These are phyloP conservation scores for Dyspetes luteomarginatus DNA, from an alignment of 2,888 invertebrate species.

Conservation along the genomic window DNA sequence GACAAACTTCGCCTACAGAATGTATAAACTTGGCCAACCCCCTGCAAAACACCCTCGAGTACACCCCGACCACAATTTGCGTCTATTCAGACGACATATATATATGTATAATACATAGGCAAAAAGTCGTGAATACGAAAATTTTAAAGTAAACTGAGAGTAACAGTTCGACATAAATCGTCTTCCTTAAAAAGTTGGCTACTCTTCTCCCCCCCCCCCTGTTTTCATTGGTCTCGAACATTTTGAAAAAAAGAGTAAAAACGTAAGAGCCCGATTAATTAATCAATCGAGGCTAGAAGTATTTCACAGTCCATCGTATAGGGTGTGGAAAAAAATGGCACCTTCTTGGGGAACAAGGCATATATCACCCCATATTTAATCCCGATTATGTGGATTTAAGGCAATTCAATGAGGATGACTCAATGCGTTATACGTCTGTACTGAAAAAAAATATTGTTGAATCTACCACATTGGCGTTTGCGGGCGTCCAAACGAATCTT, in stretches of 20 bases:
- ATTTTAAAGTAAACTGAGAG: conserved; percentile 49
- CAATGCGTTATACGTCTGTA: too few species aligned
- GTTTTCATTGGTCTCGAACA: not conserved
- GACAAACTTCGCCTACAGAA: conserved; percentile 3
- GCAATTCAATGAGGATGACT: too few species aligned
- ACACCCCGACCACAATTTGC: conserved; percentile 72
- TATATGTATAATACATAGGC: conserved; percentile 15
- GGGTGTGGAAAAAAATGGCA: too few species aligned
- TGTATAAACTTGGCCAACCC: conserved; percentile 29
- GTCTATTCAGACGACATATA: conserved; percentile 70
- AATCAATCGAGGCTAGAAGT: not conserved
- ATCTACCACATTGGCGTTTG: too few species aligned
- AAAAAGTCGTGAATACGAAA: conserved; percentile 44
- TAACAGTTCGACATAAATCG: conserved; percentile 47
- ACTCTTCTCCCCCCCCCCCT: not conserved
- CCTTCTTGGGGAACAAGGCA: too few species aligned
- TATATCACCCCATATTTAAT: too few species aligned
- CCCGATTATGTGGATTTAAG: too few species aligned
- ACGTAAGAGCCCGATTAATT: not conserved
- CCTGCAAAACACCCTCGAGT: conserved; percentile 48
- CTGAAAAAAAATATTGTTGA: too few species aligned
- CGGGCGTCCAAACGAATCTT: too few species aligned
- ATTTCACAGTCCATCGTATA: not conserved
- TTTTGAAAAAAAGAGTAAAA: conserved; percentile 13
- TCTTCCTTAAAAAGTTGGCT: conserved; percentile 20